A percentile compares a stretch with the other conserved stretches of the same genome.
Conservation (phyloP, 2,797 vertebrate genomes). For the Jordanella pulchra region DNA sequence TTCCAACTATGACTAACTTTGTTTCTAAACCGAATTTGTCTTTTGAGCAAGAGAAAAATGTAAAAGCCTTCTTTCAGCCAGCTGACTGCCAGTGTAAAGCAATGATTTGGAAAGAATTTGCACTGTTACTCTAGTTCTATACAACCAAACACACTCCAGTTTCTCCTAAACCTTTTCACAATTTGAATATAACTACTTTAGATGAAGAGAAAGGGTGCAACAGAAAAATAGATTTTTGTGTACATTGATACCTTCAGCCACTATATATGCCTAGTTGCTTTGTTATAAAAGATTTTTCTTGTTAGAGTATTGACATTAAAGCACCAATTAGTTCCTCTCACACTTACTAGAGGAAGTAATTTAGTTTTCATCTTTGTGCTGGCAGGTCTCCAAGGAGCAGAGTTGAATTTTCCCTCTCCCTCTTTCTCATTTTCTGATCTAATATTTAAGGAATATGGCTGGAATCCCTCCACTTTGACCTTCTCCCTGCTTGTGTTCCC, state of each 20-base stretch:
- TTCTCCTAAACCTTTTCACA: background rate
- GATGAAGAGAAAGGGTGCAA: background rate
- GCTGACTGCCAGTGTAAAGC: background rate
- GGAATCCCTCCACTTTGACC: conserved; percentile 40
- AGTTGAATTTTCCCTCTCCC: background rate
- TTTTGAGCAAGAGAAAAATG: background rate
- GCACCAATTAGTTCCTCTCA: background rate
- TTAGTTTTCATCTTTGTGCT: background rate
- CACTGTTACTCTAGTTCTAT: background rate
- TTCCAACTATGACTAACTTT: background rate
- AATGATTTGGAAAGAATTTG: background rate
- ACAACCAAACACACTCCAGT: background rate
- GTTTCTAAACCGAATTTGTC: background rate
- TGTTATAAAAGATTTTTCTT: background rate
- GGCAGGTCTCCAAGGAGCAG: background rate
- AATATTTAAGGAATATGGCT: conserved; percentile 25
- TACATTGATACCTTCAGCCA: background rate
- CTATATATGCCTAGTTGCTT: background rate
- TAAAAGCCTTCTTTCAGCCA: background rate
- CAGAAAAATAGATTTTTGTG: background rate
- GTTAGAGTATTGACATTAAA: background rate
- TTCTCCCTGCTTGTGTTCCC: conserved; percentile 45
- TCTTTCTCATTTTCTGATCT: conserved; percentile 23
- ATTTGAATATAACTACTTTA: background rate
- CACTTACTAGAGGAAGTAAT: conserved; percentile 1